These are phyloP conservation scores for Priocnemis perturbator DNA, from an alignment of 2,888 invertebrate species.

Conservation along the genomic window DNA sequence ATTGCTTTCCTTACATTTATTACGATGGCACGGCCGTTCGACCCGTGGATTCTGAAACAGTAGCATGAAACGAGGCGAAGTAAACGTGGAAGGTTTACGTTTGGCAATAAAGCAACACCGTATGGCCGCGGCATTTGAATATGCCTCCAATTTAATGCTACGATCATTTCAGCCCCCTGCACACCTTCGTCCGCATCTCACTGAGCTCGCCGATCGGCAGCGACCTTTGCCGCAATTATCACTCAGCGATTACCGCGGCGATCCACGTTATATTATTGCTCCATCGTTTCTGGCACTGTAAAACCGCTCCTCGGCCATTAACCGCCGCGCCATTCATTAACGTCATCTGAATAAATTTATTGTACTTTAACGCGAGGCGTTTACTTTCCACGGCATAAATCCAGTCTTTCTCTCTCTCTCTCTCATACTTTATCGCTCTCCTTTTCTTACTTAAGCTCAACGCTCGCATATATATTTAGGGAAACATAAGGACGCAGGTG, in stretches of 20 bases:
- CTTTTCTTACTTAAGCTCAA: background rate
- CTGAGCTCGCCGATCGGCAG: slow-evolving; percentile 19
- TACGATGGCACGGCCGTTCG: slow-evolving; percentile 5
- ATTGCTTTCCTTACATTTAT: slow-evolving; percentile 18
- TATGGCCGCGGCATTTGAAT: background rate
- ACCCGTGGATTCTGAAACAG: background rate
- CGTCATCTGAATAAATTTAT: slow-evolving; percentile 50
- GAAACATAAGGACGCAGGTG: slow-evolving; percentile 13
- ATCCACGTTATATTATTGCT: slow-evolving; percentile 37
- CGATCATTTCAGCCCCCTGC: background rate
- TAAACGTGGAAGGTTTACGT: background rate
- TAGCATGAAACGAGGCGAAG: background rate
- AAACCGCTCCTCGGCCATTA: slow-evolving; percentile 34
- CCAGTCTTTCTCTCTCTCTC: slow-evolving; percentile 15
- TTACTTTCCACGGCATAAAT: slow-evolving; percentile 43
- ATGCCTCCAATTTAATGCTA: background rate
- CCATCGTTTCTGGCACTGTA: slow-evolving; percentile 25
- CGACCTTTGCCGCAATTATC: slow-evolving; percentile 20
- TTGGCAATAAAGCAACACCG: slow-evolving; percentile 4
- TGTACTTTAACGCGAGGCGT: slow-evolving; percentile 39
- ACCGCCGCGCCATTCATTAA: slow-evolving; percentile 45
- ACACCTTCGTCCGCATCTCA: slow-evolving; percentile 6
- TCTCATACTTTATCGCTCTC: slow-evolving; percentile 1
- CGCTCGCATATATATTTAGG: slow-evolving; percentile 1
- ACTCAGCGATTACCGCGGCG: slow-evolving; percentile 5